Evolutionary conservation across 2,888 invertebrate genomes (phyloP), one percentile per base, ranked within the genome.

Genomic region (Lamproptera curius): DNA sequence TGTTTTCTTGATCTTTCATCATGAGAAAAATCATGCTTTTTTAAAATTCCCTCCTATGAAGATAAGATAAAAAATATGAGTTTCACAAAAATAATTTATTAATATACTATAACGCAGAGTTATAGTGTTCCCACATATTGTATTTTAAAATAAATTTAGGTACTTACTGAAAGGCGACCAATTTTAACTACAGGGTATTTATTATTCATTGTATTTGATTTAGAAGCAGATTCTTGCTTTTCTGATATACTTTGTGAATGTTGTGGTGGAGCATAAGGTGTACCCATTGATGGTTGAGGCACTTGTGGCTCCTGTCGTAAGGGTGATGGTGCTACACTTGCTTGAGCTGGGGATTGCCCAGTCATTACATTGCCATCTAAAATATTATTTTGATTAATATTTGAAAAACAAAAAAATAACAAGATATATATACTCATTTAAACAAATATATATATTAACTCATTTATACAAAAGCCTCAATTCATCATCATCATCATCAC

Each of bases 301-400:
- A 86, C 88, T 69, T 84, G 86, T 2, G 87, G 87, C 67, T 88
- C 88, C 53, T 79, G 81, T 28, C 88, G 82, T 44, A 89, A 65
- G 9, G 89, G 89, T 34, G 89, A 87, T 15, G 91, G 91, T 28
- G 91, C 90, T 47, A 90, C 89, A 59, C 90, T 90, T 14, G 91
- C 91, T 76, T 91, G 91, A 15, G 90, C 91, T 50, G 91, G 90
- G 34, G 91, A 90, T 54, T 90, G 89, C 9, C 90, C 89, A 57
- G 82, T 79, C 62, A 85, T 70, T 48, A 79, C 84, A 67, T 85
- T 86, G 50, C 85, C 85, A 66, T 73, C 83, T 80, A 57, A 37
- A 67, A 42, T 34, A 40, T 20, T n/a, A n/a, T n/a, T n/a, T n/a
- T n/a, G n/a, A n/a, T n/a, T n/a, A n/a, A n/a, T n/a, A n/a, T n/a